Conservation (phyloP, 2,888 invertebrate genomes). For the Daptonema setosum region DNA sequence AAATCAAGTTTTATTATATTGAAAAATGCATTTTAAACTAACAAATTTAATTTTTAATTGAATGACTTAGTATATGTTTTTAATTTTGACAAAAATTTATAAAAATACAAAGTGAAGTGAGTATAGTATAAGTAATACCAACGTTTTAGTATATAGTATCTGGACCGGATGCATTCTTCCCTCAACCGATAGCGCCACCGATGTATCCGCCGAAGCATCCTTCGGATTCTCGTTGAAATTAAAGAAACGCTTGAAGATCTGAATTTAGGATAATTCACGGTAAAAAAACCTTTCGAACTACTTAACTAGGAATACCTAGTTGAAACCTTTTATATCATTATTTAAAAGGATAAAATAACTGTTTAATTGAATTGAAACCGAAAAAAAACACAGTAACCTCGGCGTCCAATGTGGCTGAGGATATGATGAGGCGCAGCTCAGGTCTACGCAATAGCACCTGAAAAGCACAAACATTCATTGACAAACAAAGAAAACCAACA, state of each 20-base stretch:
- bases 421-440: slow-evolving; percentile 41
- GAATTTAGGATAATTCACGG: slow-evolving; percentile 6
- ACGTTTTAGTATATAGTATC: slow-evolving; percentile 48
- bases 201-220: slow-evolving; percentile 39
- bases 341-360: too few relatives aligned
- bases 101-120: slow-evolving; percentile 6
- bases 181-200: slow-evolving; percentile 62
- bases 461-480: background rate
- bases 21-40: too few relatives aligned
- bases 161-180: slow-evolving; percentile 70
- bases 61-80: too few relatives aligned
- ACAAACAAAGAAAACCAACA: too few relatives aligned
- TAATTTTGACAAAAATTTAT: slow-evolving; percentile 22
- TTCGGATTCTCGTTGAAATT: slow-evolving; percentile 24
- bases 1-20: too few relatives aligned
- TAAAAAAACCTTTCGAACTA: too few relatives aligned
- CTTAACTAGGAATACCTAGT: too few relatives aligned
- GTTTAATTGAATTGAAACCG: too few relatives aligned
- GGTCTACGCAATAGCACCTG: slow-evolving; percentile 16
- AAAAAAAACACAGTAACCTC: slow-evolving; percentile 38
- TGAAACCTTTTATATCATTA: too few relatives aligned
- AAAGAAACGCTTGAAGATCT: slow-evolving; percentile 31
- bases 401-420: slow-evolving; percentile 87
- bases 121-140: slow-evolving; percentile 3
- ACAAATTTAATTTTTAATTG: too few relatives aligned